Evolutionary conservation across 1,140 invertebrate genomes (phyloP), one percentile per base, ranked within the genome.

Genomic region (Drosophila tsacasi): DNA sequence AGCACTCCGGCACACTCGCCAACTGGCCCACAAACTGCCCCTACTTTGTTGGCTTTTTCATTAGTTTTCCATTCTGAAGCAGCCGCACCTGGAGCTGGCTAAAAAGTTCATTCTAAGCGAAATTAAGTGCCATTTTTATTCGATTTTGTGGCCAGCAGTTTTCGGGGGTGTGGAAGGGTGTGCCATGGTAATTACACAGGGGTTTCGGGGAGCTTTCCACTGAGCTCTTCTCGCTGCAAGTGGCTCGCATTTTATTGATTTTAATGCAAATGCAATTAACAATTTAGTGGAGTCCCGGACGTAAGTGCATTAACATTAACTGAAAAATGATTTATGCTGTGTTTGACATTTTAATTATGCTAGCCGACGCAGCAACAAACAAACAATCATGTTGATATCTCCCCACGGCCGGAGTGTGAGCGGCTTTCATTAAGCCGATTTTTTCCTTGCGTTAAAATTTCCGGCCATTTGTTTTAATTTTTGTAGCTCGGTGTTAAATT

Each of bases 261-360:
- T 89, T 84, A 87, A 87, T 89, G 81, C 73, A 89, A 87, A 87
- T 83, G 85, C 80, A 89, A 87, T 87, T 87, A 87, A 89, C 87
- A 83, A 81, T 87, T 87, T 81, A 89, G 81, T 75, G 68, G 42
- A 68, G 65, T 59, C 47, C 61, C 40, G 6, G 62, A 39, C 39
- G 47, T 57, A 61, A 83, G 73, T 83, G 81, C 84, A 89, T 87
- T 87, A 89, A 81, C 65, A 77, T 77, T 77, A 77, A 77, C 75
- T 61, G 75, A 59, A 78, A 81, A 52, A 89, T 84, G 80, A 87
- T 87, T 87, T 75, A 83, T 87, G 65, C 59, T 81, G 71, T 78
- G 84, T 75, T 84, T 87, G 84, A 87, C 84, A 84, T 78, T 78
- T 78, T 78, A 78, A 78, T 78, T 78, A 78, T 78, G 76, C 75